A percentile compares a stretch with the other conserved stretches of the same genome.
These are phyloP conservation scores for Pristionchus maxplancki DNA, from an alignment of 2,888 invertebrate genomes.

Conservation along the genomic window DNA sequence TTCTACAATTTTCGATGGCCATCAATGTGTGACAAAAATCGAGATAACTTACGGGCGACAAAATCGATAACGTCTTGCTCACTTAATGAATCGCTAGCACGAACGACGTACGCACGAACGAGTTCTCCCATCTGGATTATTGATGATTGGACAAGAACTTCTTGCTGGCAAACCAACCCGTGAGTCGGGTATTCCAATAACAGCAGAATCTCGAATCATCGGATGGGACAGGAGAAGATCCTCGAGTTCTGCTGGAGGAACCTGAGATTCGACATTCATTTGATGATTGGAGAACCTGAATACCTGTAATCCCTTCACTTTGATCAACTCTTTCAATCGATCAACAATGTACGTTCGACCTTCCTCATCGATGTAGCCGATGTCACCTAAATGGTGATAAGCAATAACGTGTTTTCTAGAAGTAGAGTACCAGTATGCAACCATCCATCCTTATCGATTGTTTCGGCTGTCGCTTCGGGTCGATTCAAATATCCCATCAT, in stretches of 20 bases:
- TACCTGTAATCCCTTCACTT: constrained; percentile 74
- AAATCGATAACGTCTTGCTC: constrained; percentile 54
- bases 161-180: background rate
- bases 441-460: constrained; percentile 87
- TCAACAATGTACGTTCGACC: constrained; percentile 73
- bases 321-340: constrained; percentile 74
- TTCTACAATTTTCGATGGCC: background rate
- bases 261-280: constrained; percentile 77
- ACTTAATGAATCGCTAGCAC: background rate
- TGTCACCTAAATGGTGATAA: constrained; percentile 59
- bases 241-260: constrained; percentile 92
- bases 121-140: constrained; percentile 76
- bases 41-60: constrained; percentile 51
- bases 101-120: constrained; percentile 77
- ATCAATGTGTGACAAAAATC: background rate
- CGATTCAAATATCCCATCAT: constrained; percentile 90
- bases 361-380: constrained; percentile 67
- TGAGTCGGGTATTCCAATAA: constrained; percentile 86
- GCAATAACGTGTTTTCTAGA: background rate
- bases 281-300: background rate
- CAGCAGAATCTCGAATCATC: constrained; percentile 87
- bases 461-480: constrained; percentile 83
- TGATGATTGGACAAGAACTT: background rate
- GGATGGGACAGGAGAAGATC: constrained; percentile 86
- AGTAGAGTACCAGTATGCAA: constrained; percentile 81